Evolutionary conservation across 2,113 vertebrate genomes (phyloP).

Genomic region (Chloebia gouldiae): DNA sequence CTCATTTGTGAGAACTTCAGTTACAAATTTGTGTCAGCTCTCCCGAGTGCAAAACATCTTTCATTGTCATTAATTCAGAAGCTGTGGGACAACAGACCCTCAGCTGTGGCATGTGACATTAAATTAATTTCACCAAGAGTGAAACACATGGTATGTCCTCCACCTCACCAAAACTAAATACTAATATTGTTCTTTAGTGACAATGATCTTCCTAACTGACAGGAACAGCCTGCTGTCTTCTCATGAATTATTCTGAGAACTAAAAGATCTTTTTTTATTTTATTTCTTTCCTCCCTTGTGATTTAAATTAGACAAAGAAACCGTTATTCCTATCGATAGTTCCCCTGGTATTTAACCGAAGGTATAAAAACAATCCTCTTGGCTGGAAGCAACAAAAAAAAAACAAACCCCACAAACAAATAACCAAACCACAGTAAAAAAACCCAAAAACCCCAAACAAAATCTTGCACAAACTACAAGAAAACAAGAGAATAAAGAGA

Average conservation of each 20-base stretch:
- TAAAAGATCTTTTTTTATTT: background rate
- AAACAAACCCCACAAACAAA: background rate
- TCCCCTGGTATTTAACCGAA: background rate
- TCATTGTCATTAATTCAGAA: background rate
- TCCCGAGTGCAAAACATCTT: background rate
- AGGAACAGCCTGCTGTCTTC: background rate
- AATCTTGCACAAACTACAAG: accelerated
- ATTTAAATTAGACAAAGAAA: background rate
- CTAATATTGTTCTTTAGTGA: background rate
- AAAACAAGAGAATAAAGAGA: background rate
- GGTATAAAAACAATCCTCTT: background rate
- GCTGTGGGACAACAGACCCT: background rate
- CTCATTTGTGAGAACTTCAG: background rate
- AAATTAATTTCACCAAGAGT: background rate
- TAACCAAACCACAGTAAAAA: background rate
- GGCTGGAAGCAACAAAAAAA: background rate
- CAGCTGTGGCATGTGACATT: background rate
- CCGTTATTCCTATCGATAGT: background rate
- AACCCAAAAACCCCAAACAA: accelerated
- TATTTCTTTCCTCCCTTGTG: background rate
- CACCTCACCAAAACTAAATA: background rate
- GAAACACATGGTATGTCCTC: background rate
- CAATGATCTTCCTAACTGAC: background rate
- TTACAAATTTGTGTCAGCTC: background rate
- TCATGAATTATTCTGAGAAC: background rate